A percentile compares a stretch with the other conserved stretches of the same genome.
Evolutionary conservation across 2,888 invertebrate genomes (phyloP).

Genomic region (Acronicta leporina): DNA sequence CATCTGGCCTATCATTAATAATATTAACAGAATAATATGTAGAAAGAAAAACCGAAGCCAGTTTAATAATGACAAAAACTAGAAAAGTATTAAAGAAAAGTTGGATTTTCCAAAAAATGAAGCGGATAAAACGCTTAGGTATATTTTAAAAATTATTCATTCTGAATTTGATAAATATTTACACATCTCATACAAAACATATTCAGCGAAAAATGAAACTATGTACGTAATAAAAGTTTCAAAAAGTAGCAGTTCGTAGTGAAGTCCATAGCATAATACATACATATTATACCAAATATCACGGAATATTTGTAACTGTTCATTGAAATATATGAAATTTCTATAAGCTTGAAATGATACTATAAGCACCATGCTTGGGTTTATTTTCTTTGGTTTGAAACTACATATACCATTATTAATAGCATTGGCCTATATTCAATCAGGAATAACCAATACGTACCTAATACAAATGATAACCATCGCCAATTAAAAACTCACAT

Average conservation of each 20-base stretch:
- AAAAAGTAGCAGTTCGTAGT: too few species aligned
- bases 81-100: neutral
- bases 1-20: conserved; percentile 17
- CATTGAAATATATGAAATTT: too few species aligned
- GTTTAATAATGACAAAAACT: conserved; percentile 5
- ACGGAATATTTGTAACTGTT: too few species aligned
- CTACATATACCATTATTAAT: neutral
- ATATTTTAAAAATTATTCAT: too few species aligned
- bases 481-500: conserved; percentile 7
- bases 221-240: too few species aligned
- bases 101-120: neutral
- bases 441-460: neutral
- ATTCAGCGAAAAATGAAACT: too few species aligned
- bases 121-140: too few species aligned
- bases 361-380: neutral
- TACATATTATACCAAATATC: too few species aligned
- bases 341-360: too few species aligned
- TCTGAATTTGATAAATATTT: too few species aligned
- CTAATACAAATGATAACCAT: conserved; percentile 2
- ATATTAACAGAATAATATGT: neutral
- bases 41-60: conserved; percentile 1
- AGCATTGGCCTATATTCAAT: neutral
- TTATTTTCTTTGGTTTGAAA: neutral
- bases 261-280: too few species aligned
- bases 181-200: too few species aligned